These are phyloP conservation scores for Encarsia formosa DNA, from an alignment of 2,888 invertebrate species.

Conservation along the genomic window DNA sequence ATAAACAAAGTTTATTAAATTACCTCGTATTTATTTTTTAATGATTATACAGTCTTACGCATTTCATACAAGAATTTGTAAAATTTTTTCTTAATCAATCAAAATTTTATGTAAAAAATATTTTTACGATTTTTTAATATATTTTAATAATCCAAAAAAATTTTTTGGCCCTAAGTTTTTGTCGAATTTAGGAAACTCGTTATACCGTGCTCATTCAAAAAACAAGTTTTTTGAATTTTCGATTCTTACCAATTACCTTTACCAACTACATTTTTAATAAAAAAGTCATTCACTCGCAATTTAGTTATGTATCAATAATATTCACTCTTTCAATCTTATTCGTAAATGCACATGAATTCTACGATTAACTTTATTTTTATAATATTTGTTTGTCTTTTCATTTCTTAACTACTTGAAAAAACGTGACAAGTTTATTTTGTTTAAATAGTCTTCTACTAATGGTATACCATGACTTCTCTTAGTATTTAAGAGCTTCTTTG, in stretches of 20 bases:
- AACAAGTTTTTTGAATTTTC: slow-evolving; percentile 17
- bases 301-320: slow-evolving; percentile 19
- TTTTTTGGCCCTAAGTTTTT: slow-evolving; percentile 25
- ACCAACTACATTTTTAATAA: slow-evolving; percentile 21
- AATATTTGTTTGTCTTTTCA: slow-evolving; percentile 17
- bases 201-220: slow-evolving; percentile 44
- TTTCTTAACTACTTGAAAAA: slow-evolving; percentile 29
- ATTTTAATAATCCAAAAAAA: slow-evolving; percentile 26
- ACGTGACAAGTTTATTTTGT: slow-evolving; percentile 30
- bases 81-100: slow-evolving; percentile 20
- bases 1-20: neutral
- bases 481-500: slow-evolving; percentile 8
- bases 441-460: slow-evolving; percentile 27
- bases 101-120: slow-evolving; percentile 34
- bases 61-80: no score
- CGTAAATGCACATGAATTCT: slow-evolving; percentile 38
- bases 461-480: slow-evolving; percentile 32
- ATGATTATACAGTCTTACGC: no score
- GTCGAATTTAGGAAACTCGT: slow-evolving; percentile 41
- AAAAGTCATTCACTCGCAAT: slow-evolving; percentile 19
- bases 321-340: slow-evolving; percentile 20
- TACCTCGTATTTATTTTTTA: neutral
- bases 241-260: slow-evolving; percentile 12
- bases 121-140: slow-evolving; percentile 29
- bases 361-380: slow-evolving; percentile 30